phyloP scores from a whole-genome alignment of 2,797 vertebrate genomes.

The Hippopotamyrus pictus region DNA sequence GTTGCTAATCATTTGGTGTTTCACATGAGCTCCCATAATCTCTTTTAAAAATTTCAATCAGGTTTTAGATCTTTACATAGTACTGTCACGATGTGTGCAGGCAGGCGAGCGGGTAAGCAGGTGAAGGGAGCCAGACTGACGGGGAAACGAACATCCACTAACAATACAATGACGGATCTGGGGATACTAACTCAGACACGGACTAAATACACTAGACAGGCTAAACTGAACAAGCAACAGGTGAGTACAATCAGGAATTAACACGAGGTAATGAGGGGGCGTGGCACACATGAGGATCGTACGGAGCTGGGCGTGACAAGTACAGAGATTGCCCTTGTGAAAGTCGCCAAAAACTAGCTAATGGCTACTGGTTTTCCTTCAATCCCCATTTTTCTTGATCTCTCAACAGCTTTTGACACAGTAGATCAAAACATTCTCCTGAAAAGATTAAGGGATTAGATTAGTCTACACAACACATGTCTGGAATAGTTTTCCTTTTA shows the following conservation, averaged over 20 bases:
- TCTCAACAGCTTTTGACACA: neutral
- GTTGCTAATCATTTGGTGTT: neutral
- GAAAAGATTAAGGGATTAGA: constrained; percentile 2
- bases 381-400: neutral
- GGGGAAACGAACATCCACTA: too few relatives aligned
- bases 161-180: too few relatives aligned
- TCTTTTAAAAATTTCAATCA: neutral
- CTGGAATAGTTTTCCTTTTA: neutral
- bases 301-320: too few relatives aligned
- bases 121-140: too few relatives aligned
- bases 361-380: neutral
- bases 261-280: too few relatives aligned
- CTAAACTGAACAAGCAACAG: too few relatives aligned
- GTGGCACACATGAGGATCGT: too few relatives aligned
- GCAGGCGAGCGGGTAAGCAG: too few relatives aligned
- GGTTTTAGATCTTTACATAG: neutral
- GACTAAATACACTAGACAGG: too few relatives aligned
- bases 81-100: too few relatives aligned
- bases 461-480: neutral
- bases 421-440: neutral
- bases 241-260: too few relatives aligned
- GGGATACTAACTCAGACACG: too few relatives aligned
- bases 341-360: neutral
- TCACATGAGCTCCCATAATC: neutral
- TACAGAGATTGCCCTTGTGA: neutral